Evolutionary conservation across 2,797 vertebrate genomes (phyloP).

Genomic region (Enteromius radiatus): DNA sequence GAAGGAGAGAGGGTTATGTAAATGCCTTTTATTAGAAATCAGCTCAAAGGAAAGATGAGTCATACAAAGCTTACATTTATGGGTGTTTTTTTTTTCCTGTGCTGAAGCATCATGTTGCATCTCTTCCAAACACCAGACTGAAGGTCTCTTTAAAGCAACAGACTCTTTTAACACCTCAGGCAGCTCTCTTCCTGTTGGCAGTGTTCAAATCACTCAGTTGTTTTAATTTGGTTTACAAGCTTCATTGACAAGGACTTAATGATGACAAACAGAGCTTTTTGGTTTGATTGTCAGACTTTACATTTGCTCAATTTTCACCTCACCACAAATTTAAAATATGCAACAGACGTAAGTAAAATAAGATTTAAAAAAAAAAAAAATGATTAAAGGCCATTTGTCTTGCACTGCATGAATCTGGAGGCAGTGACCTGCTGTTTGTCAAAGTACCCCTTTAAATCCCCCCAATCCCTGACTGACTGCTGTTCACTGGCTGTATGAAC

Average conservation of each 20-base stretch:
- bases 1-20: constrained; percentile 48
- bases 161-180: not conserved
- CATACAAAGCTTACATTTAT: constrained; percentile 40
- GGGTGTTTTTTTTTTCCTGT: constrained; percentile 11
- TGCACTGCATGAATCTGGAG: not conserved
- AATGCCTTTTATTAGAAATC: constrained; percentile 54
- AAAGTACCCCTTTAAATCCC: constrained; percentile 67
- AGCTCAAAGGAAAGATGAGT: constrained; percentile 52
- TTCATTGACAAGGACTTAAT: not conserved
- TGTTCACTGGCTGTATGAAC: constrained; percentile 54
- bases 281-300: constrained; percentile 17
- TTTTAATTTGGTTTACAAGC: constrained; percentile 7
- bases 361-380: not conserved
- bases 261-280: not conserved
- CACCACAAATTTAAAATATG: not conserved
- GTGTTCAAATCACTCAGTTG: constrained; percentile 1
- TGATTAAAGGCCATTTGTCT: not conserved
- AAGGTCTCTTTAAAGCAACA: constrained; percentile 25
- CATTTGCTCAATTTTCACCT: not conserved
- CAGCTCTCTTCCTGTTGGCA: constrained; percentile 32
- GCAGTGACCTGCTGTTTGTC: constrained; percentile 67
- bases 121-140: constrained; percentile 3
- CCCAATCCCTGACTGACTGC: constrained; percentile 36
- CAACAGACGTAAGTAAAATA: not conserved
- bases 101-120: constrained; percentile 15